phyloP scores from a whole-genome alignment of 2,113 vertebrate species.

The Vombatus ursinus region DNA sequence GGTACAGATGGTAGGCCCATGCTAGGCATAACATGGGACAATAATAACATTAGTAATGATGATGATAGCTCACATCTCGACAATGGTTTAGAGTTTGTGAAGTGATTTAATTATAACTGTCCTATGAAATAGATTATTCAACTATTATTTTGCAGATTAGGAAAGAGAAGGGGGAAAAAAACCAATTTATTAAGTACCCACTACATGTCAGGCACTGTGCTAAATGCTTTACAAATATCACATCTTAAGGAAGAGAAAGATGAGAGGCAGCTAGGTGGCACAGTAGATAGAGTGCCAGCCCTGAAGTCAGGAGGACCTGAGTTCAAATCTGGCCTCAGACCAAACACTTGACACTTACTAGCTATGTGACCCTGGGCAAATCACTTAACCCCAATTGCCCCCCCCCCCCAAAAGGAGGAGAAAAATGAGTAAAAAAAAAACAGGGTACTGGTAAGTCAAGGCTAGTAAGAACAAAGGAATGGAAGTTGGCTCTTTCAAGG shows the following conservation, averaged over 20 bases:
- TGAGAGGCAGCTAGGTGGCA: too few relatives aligned
- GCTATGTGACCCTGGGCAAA: too few relatives aligned
- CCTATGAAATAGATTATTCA: background rate
- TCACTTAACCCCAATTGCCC: too few relatives aligned
- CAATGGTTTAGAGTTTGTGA: background rate
- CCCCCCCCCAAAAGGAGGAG: too few relatives aligned
- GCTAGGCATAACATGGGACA: background rate
- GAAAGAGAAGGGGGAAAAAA: background rate
- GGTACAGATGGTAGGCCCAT: background rate
- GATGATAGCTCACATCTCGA: background rate
- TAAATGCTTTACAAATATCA: background rate
- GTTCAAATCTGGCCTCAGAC: too few relatives aligned
- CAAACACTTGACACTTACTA: too few relatives aligned
- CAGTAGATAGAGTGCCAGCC: too few relatives aligned
- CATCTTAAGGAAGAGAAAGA: background rate
- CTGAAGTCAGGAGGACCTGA: too few relatives aligned
- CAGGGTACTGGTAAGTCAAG: background rate
- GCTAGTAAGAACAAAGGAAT: background rate
- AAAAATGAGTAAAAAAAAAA: background rate
- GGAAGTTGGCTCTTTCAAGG: background rate
- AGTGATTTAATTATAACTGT: background rate
- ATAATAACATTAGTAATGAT: background rate
- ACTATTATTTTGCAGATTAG: background rate
- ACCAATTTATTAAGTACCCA: background rate
- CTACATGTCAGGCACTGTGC: background rate